Percentiles rank a stretch among this genome's conserved stretches.
These are phyloP conservation scores for Tachystola acroxantha DNA, from an alignment of 2,888 invertebrate genomes.

Conservation along the genomic window DNA sequence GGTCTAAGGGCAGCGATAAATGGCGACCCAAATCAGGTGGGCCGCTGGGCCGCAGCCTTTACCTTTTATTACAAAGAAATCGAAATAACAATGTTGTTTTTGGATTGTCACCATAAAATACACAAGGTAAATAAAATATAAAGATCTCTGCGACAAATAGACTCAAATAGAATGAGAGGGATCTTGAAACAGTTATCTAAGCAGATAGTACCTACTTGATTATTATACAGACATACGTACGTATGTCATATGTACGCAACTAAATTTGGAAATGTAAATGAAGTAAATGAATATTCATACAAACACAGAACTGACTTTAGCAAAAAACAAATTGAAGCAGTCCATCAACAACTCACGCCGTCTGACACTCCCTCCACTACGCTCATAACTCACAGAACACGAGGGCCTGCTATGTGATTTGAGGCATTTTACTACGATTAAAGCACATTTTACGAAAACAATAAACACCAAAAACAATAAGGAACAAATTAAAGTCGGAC, in stretches of 20 bases:
- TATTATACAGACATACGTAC: too few relatives aligned
- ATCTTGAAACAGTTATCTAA: too few relatives aligned
- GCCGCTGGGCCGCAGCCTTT: not conserved
- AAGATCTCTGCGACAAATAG: too few relatives aligned
- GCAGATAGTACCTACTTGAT: too few relatives aligned
- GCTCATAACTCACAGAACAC: slow-evolving; percentile 34
- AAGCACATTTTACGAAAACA: slow-evolving; percentile 64
- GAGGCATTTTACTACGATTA: slow-evolving; percentile 43
- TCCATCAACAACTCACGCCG: slow-evolving; percentile 38
- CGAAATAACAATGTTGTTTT: not conserved
- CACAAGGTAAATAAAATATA: not conserved
- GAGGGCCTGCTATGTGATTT: slow-evolving; percentile 35
- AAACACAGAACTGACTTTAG: too few relatives aligned
- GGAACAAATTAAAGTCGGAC: slow-evolving; percentile 65
- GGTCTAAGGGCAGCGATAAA: slow-evolving; percentile 3
- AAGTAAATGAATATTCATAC: too few relatives aligned
- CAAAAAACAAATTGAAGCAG: slow-evolving; percentile 23
- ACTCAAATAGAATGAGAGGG: too few relatives aligned
- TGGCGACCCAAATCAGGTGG: not conserved
- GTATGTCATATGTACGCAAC: too few relatives aligned
- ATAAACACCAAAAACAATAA: slow-evolving; percentile 72
- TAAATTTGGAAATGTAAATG: too few relatives aligned
- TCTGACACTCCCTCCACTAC: slow-evolving; percentile 18
- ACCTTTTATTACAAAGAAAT: not conserved
- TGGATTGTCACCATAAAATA: not conserved